A percentile compares a stretch with the other conserved stretches of the same genome.
phyloP scores from a whole-genome alignment of 2,888 invertebrate species.

The Noctua pronuba region DNA sequence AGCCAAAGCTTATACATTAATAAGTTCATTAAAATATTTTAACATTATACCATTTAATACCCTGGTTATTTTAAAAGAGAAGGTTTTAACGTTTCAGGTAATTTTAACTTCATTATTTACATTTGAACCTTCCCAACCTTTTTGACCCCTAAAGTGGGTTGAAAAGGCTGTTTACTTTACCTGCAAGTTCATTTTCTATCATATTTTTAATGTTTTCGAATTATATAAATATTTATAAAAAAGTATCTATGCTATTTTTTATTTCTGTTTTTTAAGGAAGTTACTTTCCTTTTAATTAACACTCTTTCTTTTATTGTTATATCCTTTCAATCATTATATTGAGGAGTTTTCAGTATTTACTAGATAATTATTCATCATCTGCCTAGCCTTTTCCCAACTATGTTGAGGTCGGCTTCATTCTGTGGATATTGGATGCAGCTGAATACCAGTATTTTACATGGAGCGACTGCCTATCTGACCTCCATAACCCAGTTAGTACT shows the following conservation, averaged over 20 bases:
- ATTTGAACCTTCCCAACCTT: conserved; percentile 55
- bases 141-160: conserved; percentile 26
- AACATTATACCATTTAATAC: conserved; percentile 8
- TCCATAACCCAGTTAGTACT: no score
- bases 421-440: no score
- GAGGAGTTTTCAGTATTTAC: no score
- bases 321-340: neutral
- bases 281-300: neutral
- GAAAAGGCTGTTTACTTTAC: conserved; percentile 51
- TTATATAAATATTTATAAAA: conserved; percentile 2
- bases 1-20: neutral
- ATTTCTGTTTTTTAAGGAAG: no score
- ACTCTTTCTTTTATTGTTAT: neutral
- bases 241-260: neutral
- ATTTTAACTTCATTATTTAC: conserved; percentile 63
- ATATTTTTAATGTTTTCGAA: conserved; percentile 17
- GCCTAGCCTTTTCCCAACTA: no score
- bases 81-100: conserved; percentile 47
- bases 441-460: no score
- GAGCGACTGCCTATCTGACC: no score
- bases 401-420: no score
- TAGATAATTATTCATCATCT: no score
- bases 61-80: conserved; percentile 21
- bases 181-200: conserved; percentile 17
- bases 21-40: neutral